Conservation (phyloP, 2,797 vertebrate genomes). For the Gastrophryne carolinensis region DNA sequence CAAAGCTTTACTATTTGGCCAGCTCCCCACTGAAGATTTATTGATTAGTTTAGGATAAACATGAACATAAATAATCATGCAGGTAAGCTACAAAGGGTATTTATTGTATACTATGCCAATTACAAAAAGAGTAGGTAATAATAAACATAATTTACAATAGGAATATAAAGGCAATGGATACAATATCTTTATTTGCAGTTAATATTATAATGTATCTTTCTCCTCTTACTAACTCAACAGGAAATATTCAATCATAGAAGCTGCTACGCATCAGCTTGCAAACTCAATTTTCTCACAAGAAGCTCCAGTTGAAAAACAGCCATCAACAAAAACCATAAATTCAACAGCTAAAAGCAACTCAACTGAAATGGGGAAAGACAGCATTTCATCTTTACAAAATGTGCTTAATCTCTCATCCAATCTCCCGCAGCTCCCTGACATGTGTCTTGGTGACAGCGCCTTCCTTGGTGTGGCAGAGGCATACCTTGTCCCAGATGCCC, state of each 20-base stretch:
- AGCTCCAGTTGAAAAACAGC: not conserved
- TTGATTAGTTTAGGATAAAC: no score
- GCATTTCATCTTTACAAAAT: not conserved
- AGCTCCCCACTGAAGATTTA: no score
- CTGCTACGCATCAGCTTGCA: slow-evolving; percentile 72
- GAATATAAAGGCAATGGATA: no score
- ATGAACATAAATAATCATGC: no score
- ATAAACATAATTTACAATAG: no score
- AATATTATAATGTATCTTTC: not conserved
- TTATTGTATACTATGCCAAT: no score
- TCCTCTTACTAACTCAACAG: slow-evolving; percentile 59
- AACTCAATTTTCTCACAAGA: slow-evolving; percentile 66
- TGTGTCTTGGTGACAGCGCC: not conserved
- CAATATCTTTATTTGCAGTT: no score
- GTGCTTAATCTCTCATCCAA: not conserved
- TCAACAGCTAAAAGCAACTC: not conserved
- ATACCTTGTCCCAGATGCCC: slow-evolving; percentile 30
- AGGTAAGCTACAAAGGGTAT: no score
- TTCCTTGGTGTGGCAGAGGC: slow-evolving; percentile 46
- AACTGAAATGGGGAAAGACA: no score
- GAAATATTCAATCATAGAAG: slow-evolving; percentile 81
- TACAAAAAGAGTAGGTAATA: no score
- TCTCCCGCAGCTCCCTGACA: not conserved
- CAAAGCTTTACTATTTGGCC: no score
- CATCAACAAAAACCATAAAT: not conserved